These are phyloP conservation scores for Pavo muticus DNA, from an alignment of 2,113 vertebrate genomes.

Conservation along the genomic window DNA sequence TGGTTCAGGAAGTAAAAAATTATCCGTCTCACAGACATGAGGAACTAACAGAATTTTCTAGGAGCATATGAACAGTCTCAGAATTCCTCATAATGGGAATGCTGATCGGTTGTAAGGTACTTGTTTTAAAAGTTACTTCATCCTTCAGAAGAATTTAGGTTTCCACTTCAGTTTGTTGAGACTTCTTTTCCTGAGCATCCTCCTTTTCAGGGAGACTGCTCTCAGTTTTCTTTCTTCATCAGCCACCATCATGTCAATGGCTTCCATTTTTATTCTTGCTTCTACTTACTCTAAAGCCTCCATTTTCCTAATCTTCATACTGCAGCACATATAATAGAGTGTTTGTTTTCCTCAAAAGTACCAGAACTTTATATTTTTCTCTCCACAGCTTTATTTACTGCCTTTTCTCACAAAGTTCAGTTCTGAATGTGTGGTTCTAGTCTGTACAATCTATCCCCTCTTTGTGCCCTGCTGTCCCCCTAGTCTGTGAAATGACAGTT, in stretches of 20 bases:
- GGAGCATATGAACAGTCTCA: neutral
- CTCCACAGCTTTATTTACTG: neutral
- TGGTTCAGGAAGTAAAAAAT: neutral
- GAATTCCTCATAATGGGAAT: neutral
- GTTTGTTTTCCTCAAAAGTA: neutral
- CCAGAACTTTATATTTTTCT: neutral
- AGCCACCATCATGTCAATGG: neutral
- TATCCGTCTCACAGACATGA: neutral
- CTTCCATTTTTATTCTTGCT: neutral
- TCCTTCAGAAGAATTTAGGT: neutral
- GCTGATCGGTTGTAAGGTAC: neutral
- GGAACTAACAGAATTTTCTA: neutral
- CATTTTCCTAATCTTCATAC: neutral
- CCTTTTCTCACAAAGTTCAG: neutral
- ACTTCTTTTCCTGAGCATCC: neutral
- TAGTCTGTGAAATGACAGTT: neutral
- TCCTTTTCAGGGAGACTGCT: neutral
- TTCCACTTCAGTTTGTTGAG: neutral
- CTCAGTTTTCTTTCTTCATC: neutral
- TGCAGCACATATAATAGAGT: neutral
- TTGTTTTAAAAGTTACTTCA: neutral
- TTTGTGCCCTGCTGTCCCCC: neutral
- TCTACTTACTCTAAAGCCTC: neutral
- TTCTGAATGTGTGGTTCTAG: neutral
- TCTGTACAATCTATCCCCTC: neutral